phyloP scores from a whole-genome alignment of 2,888 invertebrate genomes.

The Dryobotodes eremita region DNA sequence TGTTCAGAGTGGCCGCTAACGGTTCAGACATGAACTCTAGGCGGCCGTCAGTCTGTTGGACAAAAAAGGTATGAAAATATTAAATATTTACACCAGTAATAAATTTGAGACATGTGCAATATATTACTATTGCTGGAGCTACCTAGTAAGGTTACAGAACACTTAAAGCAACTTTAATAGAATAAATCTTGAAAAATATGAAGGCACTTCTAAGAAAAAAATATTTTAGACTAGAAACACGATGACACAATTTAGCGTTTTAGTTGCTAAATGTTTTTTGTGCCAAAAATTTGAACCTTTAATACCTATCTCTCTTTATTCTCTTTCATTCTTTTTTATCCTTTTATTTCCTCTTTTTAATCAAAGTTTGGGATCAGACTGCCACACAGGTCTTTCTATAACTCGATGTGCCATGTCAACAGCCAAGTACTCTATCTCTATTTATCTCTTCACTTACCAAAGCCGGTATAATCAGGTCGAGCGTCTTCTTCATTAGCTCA shows the following conservation, averaged over 20 bases:
- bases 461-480: conserved; percentile 94
- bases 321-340: no score
- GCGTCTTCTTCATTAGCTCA: conserved; percentile 91
- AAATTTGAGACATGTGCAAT: background rate
- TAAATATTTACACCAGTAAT: no score
- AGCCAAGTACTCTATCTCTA: background rate
- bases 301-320: no score
- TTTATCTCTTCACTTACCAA: conserved; percentile 84
- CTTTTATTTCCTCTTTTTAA: no score
- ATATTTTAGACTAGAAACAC: no score
- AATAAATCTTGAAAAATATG: background rate
- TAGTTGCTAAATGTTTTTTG: no score
- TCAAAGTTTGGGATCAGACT: no score
- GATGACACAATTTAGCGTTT: no score
- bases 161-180: background rate
- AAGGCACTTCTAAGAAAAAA: background rate
- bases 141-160: background rate
- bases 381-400: background rate
- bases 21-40: conserved; percentile 87
- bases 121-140: no score
- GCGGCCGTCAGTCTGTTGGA: conserved; percentile 85
- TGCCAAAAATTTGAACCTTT: no score
- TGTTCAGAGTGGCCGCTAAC: conserved; percentile 81
- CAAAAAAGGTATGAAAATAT: background rate
- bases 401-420: background rate